phyloP scores from a whole-genome alignment of 2,113 vertebrate genomes.

The Natator depressus region DNA sequence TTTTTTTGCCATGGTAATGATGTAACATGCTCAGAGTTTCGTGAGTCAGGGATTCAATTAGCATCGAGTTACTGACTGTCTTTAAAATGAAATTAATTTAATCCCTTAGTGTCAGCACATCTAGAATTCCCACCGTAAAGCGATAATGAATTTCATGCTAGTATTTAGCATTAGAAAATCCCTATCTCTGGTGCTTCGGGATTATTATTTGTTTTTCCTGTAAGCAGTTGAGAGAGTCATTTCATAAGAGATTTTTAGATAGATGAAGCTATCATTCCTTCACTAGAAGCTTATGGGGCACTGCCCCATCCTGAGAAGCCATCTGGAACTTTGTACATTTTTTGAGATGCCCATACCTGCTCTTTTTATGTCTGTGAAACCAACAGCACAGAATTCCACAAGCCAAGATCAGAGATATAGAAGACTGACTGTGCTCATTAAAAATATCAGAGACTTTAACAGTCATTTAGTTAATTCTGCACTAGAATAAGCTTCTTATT shows the following conservation, averaged over 20 bases:
- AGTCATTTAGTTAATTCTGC: background rate
- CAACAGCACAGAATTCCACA: background rate
- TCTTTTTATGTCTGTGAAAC: background rate
- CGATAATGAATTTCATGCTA: background rate
- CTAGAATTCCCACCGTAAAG: background rate
- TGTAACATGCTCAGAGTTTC: background rate
- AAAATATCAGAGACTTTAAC: background rate
- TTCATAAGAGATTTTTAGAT: constrained; percentile 24
- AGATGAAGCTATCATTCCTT: constrained; percentile 49
- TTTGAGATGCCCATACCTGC: background rate
- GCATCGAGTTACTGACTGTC: background rate
- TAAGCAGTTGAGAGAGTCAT: background rate
- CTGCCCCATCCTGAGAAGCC: constrained; percentile 12
- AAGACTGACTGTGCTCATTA: constrained; percentile 8
- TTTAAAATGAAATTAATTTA: constrained; percentile 10
- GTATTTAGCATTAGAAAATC: constrained; percentile 28
- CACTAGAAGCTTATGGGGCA: constrained; percentile 11
- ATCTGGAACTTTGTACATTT: constrained; percentile 10
- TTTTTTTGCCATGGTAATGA: constrained; percentile 39
- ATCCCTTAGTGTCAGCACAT: constrained; percentile 11
- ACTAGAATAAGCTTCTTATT: background rate
- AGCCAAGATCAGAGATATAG: constrained; percentile 2
- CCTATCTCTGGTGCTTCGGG: background rate
- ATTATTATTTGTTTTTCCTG: background rate
- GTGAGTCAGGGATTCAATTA: background rate